Conservation (phyloP, 1,140 invertebrate species). For the Rhagoletis zephyria region DNA sequence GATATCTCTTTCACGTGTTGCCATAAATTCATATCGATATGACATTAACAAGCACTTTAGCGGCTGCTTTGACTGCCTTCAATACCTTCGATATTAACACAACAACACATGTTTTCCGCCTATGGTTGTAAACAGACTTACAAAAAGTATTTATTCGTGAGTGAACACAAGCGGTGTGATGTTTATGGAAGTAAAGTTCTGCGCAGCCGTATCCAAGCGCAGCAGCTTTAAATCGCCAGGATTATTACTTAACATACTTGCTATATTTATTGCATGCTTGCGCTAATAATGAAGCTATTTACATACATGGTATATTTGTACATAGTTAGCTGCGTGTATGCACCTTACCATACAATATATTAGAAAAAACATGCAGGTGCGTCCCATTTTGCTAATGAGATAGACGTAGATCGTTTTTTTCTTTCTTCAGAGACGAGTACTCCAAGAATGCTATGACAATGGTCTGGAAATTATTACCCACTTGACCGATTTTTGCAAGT, state of each 20-base stretch:
- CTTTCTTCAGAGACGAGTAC: too few species aligned
- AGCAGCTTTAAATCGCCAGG: background rate
- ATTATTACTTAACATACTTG: slow-evolving; percentile 20
- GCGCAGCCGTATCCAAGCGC: too few species aligned
- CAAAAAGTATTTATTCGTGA: slow-evolving; percentile 40
- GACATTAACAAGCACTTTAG: slow-evolving; percentile 74
- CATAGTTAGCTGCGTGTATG: background rate
- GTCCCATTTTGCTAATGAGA: too few species aligned
- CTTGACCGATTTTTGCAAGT: too few species aligned
- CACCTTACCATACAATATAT: background rate
- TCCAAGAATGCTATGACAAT: too few species aligned
- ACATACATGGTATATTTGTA: background rate
- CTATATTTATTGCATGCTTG: background rate
- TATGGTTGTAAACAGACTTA: slow-evolving; percentile 53
- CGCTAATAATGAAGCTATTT: slow-evolving; percentile 26
- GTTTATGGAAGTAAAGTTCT: too few species aligned
- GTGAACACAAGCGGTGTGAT: background rate
- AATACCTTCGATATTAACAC: slow-evolving; percentile 46
- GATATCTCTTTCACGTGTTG: slow-evolving; percentile 65
- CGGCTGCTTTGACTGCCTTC: slow-evolving; percentile 63
- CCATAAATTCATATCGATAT: slow-evolving; percentile 74
- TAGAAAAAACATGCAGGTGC: background rate
- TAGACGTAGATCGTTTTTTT: background rate
- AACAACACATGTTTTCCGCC: slow-evolving; percentile 68
- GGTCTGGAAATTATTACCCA: too few species aligned